Base-by-base conservation (phyloP, 1,140 invertebrate genomes). In the Copidosoma floridanum region DNA sequence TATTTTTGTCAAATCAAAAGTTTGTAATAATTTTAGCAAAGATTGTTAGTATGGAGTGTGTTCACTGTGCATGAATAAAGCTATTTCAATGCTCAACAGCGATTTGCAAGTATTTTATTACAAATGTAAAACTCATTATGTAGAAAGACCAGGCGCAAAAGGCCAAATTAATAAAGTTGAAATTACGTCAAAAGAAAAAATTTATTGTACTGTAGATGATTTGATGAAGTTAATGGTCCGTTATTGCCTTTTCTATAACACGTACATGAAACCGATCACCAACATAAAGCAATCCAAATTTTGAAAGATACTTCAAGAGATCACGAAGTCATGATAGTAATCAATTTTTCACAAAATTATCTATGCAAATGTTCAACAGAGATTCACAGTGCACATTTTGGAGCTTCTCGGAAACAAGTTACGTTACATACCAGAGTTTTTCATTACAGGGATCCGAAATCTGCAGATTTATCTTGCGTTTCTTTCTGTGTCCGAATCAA, bases 281-380 rank as follows among this genome's bases (percentile, higher is more conserved):
- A 64, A 43, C 57, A 60, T 14, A 51, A 52, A 50, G 53, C 48
- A 10, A 65, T 71, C n/a, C n/a, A n/a, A n/a, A n/a, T n/a, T n/a
- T n/a, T n/a, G n/a, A n/a, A n/a, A n/a, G n/a, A n/a, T n/a, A n/a
- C 53, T 51, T 64, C 72, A 56, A 66, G 44, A 41, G 64, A 61
- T 55, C 57, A 67, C 46, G 66, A 73, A 56, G 44, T 68, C 23
- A 54, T 72, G 32, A 68, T 77, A 10, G 68, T 72, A 46, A 67
- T 73, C 46, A 72, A 76, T 56, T 77, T 77, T 58, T 68, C 66
- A 10, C 67, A 77, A 61, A 77, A 77, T 53, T 75, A 71, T 56
- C 60, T 50, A 12, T 70, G 61, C 26, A 76, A 77, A 62, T 73
- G 75, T 61, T 53, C 58, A 26, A 61, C 64, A 44, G 71, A 73